phyloP scores from a whole-genome alignment of 2,113 vertebrate species.

The Deroptyus accipitrinus region DNA sequence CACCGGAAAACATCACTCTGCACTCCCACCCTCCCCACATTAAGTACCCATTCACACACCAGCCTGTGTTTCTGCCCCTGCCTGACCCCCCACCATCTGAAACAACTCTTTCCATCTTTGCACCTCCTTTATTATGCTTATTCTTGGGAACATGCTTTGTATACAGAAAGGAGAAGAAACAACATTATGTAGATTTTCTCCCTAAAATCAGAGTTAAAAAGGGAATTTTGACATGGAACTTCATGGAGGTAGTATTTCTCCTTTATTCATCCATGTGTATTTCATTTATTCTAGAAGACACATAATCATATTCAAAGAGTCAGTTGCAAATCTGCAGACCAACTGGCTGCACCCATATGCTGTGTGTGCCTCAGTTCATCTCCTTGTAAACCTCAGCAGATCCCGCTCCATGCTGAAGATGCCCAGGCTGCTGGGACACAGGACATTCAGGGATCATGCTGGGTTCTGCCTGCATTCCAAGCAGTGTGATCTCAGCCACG shows the following conservation, averaged over 20 bases:
- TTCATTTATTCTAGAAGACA: neutral
- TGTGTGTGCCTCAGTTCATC: neutral
- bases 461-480: neutral
- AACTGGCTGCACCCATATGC: neutral
- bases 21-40: neutral
- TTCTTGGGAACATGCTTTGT: neutral
- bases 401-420: neutral
- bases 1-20: neutral
- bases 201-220: neutral
- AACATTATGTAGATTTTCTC: neutral
- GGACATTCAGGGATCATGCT: neutral
- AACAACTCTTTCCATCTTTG: neutral
- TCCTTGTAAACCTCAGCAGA: neutral
- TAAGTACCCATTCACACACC: neutral
- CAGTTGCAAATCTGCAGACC: neutral
- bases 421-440: neutral
- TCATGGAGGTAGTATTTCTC: neutral
- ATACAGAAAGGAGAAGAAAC: neutral
- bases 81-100: neutral
- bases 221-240: neutral
- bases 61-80: neutral
- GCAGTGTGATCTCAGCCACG: neutral
- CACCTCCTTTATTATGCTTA: neutral
- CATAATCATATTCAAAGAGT: neutral
- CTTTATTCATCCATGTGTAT: neutral